Base-by-base conservation (phyloP, 2,888 invertebrate genomes). In the Phyllotreta cruciferae region DNA sequence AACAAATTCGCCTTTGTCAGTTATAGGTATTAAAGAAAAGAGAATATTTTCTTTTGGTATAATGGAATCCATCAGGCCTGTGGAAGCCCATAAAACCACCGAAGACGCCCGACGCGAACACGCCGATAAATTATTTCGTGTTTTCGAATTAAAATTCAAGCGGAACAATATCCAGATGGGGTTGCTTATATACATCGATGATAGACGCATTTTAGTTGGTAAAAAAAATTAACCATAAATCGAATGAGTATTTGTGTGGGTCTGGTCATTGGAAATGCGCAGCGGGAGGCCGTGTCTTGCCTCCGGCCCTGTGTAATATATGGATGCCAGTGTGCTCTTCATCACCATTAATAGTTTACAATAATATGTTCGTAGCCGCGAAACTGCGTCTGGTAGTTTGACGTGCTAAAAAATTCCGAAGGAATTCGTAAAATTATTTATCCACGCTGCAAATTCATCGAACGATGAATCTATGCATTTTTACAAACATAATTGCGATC, bases 261-360 rank as follows among this genome's bases (percentile, higher is more conserved):
- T 74, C 74, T 75, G 78, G 78, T 78, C 78, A 78, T 78, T 78
- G 77, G 77, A 75, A 77, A 75, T 70, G 73, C 77, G 61, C 79
- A 76, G 78, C 77, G 69, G 79, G 79, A 77, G 78, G 74, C 74
- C 78, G 67, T 73, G 75, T 76, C 77, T 71, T 61, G 77, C 79
- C 78, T 67, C 69, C 71, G 79, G 79, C 77, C 69, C 71, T 74
- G 66, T 71, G 78, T 78, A 78, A 79, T 78, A 79, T 79, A 79
- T 78, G 78, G 75, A 73, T 73, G 75, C 75, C 75, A 74, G 74
- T 70, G 73, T 71, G 75, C 71, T 73, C 74, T 72, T 70, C 73
- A 71, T 73, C 73, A 73, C 71, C 74, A 72, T 76, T 76, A 75
- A 76, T 75, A 75, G 76, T 76, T 76, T 74, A 75, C 76, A 75